Conservation (phyloP, 1,140 invertebrate genomes). For the Sinella curviseta region DNA sequence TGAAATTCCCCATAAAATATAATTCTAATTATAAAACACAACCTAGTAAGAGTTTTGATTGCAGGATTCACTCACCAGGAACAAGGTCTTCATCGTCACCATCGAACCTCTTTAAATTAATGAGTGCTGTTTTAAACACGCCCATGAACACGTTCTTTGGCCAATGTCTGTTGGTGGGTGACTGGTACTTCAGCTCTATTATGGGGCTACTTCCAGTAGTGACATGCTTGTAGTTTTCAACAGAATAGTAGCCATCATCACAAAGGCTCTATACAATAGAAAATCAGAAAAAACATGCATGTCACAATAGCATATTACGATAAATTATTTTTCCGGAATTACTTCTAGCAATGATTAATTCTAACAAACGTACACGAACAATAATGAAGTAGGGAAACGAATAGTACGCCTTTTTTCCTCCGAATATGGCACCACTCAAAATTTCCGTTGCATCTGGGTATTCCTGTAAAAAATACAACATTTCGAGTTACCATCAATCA, state of each 20-base stretch:
- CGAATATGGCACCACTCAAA: background rate
- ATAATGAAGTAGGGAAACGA: constrained; percentile 2
- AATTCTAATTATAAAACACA: background rate
- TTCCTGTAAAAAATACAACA: background rate
- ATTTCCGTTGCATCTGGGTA: background rate
- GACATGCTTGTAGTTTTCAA: background rate
- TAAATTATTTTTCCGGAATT: too few relatives aligned
- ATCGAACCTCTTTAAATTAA: background rate
- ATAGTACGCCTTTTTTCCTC: background rate
- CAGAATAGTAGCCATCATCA: background rate
- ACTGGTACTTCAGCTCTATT: background rate
- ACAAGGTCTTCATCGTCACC: background rate
- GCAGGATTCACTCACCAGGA: background rate
- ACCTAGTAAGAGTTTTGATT: too few relatives aligned
- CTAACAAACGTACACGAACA: background rate
- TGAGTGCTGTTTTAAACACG: background rate
- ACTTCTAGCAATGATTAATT: background rate
- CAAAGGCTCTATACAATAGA: background rate
- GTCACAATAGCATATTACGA: too few relatives aligned
- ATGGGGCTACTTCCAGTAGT: background rate
- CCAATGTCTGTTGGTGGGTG: background rate
- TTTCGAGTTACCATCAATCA: background rate
- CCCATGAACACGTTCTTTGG: background rate
- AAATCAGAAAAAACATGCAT: too few relatives aligned
- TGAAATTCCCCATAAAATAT: background rate